Percentiles rank a stretch among this genome's conserved stretches.
Evolutionary conservation across 2,888 invertebrate genomes (phyloP).

Genomic region (Xestia xanthographa): DNA sequence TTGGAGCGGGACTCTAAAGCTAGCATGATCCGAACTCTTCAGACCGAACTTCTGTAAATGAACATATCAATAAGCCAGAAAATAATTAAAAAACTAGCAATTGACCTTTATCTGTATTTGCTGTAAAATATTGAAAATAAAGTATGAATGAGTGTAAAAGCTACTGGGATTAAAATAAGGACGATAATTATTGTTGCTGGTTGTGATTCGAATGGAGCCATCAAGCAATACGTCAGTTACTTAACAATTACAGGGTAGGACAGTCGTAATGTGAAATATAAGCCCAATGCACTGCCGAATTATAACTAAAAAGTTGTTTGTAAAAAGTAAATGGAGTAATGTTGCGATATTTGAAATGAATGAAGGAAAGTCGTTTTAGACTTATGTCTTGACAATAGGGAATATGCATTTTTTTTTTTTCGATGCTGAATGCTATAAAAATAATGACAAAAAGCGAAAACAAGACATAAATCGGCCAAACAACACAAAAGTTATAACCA

Average conservation of each 20-base stretch:
- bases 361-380: constrained; percentile 45
- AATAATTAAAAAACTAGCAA: constrained; percentile 12
- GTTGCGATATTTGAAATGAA: constrained; percentile 36
- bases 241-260: constrained; percentile 66
- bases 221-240: constrained; percentile 45
- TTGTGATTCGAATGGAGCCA: constrained; percentile 57
- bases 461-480: too few relatives aligned
- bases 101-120: constrained; percentile 33
- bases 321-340: constrained; percentile 34
- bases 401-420: too few relatives aligned
- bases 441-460: too few relatives aligned
- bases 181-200: constrained; percentile 44
- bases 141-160: constrained; percentile 34
- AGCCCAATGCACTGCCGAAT: constrained; percentile 50
- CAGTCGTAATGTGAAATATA: constrained; percentile 39
- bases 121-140: constrained; percentile 7
- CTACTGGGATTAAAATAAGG: constrained; percentile 20
- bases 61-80: constrained; percentile 28
- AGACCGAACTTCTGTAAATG: background rate
- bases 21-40: constrained; percentile 14
- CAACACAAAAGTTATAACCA: too few relatives aligned
- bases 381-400: too few relatives aligned
- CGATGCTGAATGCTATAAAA: too few relatives aligned
- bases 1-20: constrained; percentile 45
- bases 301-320: constrained; percentile 28